Evolutionary conservation across 2,113 vertebrate species (phyloP), one percentile per base, ranked within the genome.

Genomic region (Bujurquina vittata): DNA sequence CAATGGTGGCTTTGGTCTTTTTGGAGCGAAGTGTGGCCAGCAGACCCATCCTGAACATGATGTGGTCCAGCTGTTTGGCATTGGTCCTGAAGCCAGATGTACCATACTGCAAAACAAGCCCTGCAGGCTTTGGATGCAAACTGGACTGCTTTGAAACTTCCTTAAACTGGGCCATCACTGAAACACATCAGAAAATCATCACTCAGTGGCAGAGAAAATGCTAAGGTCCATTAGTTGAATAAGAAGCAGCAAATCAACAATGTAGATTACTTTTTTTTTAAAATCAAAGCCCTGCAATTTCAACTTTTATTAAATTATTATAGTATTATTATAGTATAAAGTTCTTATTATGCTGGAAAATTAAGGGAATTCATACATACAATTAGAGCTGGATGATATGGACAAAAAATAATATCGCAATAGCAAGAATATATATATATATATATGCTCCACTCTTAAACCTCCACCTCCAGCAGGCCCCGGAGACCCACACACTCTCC

Each of bases 31-130:
- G 93, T 0, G 91, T 87, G 0, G 98, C 97, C 90, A 99, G 91
- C n/a, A 99, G 81, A 11, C 98, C 98, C 97, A 99, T 98, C 76
- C 98, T 96, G 91, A 97, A 99, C 98, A 99, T 97, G 89, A 98
- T 55, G 9, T 99, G 98, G 65, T 98, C 96, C 3, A 99, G 95
- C n/a, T 91, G 91, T 10, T 94, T 91, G 1, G 97, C 97, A 3
- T 75, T 91, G 35, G 88, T 88, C 46, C 98, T 96, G 78, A 99
- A 99, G 0, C 98, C 98, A 4, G 98, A 97, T 0, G 98, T 99
- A 58, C 98, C 98, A 33, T 99, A 99, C 7, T 98, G 97, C 79
- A 99, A 94, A 6, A 77, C 23, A 18, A 98, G 87, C 0, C 96
- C 97, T 1, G 58, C 75, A 3, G 97, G 98, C 43, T 97, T 98